Percentiles rank a stretch among this genome's conserved stretches.
phyloP scores from a whole-genome alignment of 2,888 invertebrate genomes.

The Philopedon plagiatum region DNA sequence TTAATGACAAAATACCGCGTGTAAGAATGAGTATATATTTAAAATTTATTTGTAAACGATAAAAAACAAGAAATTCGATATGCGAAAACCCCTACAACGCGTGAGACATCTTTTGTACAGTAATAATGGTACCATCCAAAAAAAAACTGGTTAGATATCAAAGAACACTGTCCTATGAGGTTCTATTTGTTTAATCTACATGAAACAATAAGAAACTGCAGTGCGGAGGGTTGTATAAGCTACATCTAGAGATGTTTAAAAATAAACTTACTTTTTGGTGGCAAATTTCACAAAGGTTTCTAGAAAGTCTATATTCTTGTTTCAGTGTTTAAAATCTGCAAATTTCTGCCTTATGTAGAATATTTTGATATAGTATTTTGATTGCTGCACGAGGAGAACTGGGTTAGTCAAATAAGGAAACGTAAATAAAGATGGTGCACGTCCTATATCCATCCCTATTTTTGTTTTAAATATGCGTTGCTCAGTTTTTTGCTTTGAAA shows the following conservation, averaged over 20 bases:
- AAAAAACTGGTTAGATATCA: slow-evolving; percentile 2
- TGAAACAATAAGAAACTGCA: slow-evolving; percentile 30
- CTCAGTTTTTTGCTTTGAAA: too few relatives aligned
- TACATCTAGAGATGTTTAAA: slow-evolving; percentile 43
- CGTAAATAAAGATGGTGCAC: too few relatives aligned
- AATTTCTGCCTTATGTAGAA: background rate
- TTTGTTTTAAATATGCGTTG: too few relatives aligned
- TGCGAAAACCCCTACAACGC: too few relatives aligned
- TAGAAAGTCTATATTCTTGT: background rate
- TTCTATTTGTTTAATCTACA: slow-evolving; percentile 17
- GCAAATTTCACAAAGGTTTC: background rate
- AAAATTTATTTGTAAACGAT: too few relatives aligned
- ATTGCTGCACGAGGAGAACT: background rate
- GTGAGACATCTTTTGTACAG: background rate
- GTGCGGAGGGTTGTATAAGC: slow-evolving; percentile 38
- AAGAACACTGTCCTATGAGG: background rate
- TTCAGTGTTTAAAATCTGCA: background rate
- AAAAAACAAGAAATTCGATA: too few relatives aligned
- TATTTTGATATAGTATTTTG: slow-evolving; percentile 15
- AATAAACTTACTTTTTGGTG: slow-evolving; percentile 3
- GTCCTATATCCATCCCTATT: too few relatives aligned
- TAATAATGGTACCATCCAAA: background rate
- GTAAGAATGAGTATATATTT: too few relatives aligned
- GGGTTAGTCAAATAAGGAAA: background rate
- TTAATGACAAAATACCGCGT: too few relatives aligned